phyloP scores from a whole-genome alignment of 2,113 vertebrate species.

The Pristiophorus japonicus region DNA sequence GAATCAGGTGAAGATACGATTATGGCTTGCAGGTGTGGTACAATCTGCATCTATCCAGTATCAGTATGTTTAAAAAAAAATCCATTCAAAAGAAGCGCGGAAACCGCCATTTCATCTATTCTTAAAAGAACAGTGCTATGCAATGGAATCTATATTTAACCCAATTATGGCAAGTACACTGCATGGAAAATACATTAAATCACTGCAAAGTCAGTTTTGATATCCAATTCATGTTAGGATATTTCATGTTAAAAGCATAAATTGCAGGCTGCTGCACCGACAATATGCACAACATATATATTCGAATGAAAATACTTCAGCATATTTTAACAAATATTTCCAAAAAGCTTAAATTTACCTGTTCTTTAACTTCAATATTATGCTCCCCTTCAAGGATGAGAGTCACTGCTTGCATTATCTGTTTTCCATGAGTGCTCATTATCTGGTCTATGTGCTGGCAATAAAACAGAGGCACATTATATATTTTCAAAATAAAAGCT shows the following conservation, averaged over 20 bases:
- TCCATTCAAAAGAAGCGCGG: neutral
- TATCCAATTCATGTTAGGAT: neutral
- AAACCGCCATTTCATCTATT: neutral
- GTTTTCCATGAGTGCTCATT: conserved; percentile 95
- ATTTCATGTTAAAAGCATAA: neutral
- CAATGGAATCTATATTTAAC: neutral
- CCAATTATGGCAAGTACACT: neutral
- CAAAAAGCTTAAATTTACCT: conserved; percentile 61
- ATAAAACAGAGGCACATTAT: conserved; percentile 41
- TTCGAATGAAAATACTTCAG: neutral
- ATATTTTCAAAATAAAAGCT: neutral
- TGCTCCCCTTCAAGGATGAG: conserved; percentile 95
- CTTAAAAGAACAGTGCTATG: neutral
- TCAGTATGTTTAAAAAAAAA: neutral
- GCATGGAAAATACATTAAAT: neutral
- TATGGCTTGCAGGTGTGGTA: neutral
- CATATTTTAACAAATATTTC: neutral
- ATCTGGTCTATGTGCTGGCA: conserved; percentile 96
- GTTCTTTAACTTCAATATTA: conserved; percentile 93
- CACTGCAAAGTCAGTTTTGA: neutral
- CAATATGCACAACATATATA: neutral
- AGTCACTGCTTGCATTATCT: conserved; percentile 98
- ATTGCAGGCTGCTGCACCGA: neutral
- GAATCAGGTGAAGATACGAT: neutral
- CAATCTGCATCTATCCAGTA: neutral